Percentiles rank a stretch among this genome's conserved stretches.
phyloP scores from a whole-genome alignment of 2,888 invertebrate genomes.

The Polia nebulosa region DNA sequence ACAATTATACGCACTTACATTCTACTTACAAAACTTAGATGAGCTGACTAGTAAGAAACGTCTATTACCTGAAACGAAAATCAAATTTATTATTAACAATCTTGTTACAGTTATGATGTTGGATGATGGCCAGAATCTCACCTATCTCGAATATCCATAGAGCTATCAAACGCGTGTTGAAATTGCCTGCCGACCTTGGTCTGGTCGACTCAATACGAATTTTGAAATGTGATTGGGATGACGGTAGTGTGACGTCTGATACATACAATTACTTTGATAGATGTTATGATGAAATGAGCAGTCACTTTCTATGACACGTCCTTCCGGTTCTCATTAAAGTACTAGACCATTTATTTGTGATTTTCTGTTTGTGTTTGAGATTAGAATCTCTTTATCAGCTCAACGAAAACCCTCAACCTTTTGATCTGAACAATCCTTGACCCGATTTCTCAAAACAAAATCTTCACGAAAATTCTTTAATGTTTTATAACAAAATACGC shows the following conservation, averaged over 20 bases:
- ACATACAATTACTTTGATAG: conserved; percentile 11
- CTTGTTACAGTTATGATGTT: conserved; percentile 47
- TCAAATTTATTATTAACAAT: conserved; percentile 46
- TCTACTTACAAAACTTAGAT: conserved; percentile 49
- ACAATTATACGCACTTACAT: conserved; percentile 11
- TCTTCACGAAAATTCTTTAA: not conserved
- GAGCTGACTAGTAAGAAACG: conserved; percentile 32
- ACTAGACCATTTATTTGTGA: not conserved
- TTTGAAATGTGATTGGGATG: conserved; percentile 23
- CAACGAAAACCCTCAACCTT: conserved; percentile 12
- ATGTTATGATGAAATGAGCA: not conserved
- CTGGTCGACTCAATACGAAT: conserved; percentile 26
- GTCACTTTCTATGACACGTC: not conserved
- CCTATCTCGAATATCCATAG: conserved; percentile 42
- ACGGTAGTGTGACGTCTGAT: conserved; percentile 2
- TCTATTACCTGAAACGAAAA: conserved; percentile 67
- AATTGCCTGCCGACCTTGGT: conserved; percentile 49
- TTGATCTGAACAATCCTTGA: not conserved
- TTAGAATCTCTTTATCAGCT: not conserved
- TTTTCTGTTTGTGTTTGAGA: not conserved
- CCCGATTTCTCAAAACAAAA: not conserved
- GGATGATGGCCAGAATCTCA: conserved; percentile 50
- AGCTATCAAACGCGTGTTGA: conserved; percentile 44
- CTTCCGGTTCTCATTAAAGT: not conserved
- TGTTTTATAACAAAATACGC: not conserved